phyloP scores from a whole-genome alignment of 2,797 vertebrate genomes.

The Poecilia picta region DNA sequence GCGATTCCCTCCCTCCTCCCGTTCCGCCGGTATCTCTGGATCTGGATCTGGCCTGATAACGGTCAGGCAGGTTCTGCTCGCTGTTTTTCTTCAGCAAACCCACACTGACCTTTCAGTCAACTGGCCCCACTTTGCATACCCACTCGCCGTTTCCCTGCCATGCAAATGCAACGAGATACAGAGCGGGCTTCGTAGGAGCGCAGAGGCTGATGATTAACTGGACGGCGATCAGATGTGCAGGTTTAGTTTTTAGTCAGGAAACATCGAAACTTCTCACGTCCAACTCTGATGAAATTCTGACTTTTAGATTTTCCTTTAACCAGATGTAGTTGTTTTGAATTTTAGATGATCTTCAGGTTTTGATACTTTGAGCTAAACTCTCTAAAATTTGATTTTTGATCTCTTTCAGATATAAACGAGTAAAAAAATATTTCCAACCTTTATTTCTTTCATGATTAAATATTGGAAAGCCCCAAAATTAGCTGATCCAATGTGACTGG shows the following conservation, averaged over 20 bases:
- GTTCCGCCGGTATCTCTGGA: constrained; percentile 15
- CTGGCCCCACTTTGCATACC: constrained; percentile 77
- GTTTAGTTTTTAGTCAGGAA: background rate
- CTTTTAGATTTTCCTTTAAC: background rate
- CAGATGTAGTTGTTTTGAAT: background rate
- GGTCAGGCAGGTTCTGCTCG: constrained; percentile 27
- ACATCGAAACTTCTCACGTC: background rate
- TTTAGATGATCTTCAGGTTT: background rate
- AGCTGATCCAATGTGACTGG: background rate
- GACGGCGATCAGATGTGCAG: background rate
- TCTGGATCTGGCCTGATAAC: constrained; percentile 53
- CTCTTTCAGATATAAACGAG: background rate
- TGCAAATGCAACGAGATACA: constrained; percentile 70
- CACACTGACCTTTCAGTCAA: constrained; percentile 79
- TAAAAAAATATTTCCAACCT: background rate
- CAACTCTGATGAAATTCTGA: background rate
- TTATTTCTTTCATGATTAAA: background rate
- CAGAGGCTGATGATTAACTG: constrained; percentile 12
- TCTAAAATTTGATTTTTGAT: background rate
- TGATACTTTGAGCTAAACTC: background rate
- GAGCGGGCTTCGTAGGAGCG: constrained; percentile 52
- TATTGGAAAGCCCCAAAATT: background rate
- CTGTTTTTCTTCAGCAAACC: constrained; percentile 20
- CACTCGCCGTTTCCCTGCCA: constrained; percentile 64
- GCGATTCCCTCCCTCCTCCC: constrained; percentile 1